Base-by-base conservation (phyloP, 2,888 invertebrate genomes). In the Poecilobothrus nobilitatus region DNA sequence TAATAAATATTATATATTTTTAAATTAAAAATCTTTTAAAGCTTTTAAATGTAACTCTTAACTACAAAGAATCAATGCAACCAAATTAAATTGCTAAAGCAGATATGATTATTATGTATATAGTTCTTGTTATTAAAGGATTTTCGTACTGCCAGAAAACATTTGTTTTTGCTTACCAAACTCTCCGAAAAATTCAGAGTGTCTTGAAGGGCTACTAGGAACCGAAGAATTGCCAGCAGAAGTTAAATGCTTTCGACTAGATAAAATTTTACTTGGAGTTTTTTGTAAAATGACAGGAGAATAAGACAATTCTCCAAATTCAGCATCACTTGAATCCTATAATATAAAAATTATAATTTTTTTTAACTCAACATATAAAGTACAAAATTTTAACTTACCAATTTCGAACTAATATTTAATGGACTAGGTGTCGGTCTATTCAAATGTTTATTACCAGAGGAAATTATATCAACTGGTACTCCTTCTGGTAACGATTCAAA, bases 161-260 rank as follows among this genome's bases (percentile, higher is more conserved):
- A n/a, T n/a, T 27, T 27, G 2, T 5, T 27, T 27, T 27, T 7
- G 82, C 84, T 82, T 74, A 88, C 88, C 88, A 76, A 85, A 85
- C 78, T 88, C 88, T 70, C 87, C 86, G 78, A 86, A 87, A 83
- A 88, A 89, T 63, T 87, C 86, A 27, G 88, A 87, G 74, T 86
- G 85, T 73, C 88, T 82, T 73, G 85, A 87, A 0, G 90, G 89
- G 76, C 89, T 89, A 70, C 88, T 88, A 1, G 90, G 89, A 21
- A 89, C 88, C 7, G 89, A 89, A 18, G 80, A 81, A 73, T 80
- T 80, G 41, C 78, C 81, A n/a, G 80, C 79, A 0, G 81, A 80
- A 70, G 75, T 74, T 15, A 81, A 70, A 0, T 86, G 86, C 34
- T 37, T 65, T 37, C 20, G 34, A 20, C 34, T 34, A 89, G 67